These are phyloP conservation scores for Oreochromis tanganicae DNA, from an alignment of 2,113 vertebrate species.

Conservation along the genomic window DNA sequence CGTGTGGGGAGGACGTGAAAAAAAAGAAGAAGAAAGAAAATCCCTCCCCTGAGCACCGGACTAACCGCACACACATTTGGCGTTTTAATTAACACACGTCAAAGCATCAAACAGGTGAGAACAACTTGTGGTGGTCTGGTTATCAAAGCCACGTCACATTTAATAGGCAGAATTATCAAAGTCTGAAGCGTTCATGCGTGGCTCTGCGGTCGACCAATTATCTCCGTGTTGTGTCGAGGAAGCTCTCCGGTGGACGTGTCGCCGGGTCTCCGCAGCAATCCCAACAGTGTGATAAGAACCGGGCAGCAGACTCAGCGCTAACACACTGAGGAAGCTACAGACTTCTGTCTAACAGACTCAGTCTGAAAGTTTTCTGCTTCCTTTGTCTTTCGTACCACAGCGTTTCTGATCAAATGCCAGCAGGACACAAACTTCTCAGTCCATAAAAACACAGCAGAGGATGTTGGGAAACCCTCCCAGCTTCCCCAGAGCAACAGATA, in stretches of 20 bases:
- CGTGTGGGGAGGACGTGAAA: fast-evolving
- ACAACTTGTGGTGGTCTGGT: background rate
- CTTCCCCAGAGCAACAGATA: background rate
- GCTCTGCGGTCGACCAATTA: background rate
- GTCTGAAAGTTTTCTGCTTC: background rate
- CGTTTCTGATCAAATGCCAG: background rate
- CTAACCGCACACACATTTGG: fast-evolving
- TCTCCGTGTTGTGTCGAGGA: background rate
- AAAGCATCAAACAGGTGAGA: background rate
- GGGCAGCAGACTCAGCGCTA: background rate
- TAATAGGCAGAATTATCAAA: background rate
- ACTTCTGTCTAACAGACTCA: background rate
- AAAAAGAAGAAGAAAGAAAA: background rate
- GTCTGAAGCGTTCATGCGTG: background rate
- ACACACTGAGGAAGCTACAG: background rate
- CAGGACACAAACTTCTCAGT: background rate
- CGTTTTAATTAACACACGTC: background rate
- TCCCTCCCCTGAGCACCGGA: background rate
- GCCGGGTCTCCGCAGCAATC: background rate
- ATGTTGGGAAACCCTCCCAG: fast-evolving
- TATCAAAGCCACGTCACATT: background rate
- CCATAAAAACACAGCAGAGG: background rate
- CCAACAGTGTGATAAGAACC: background rate
- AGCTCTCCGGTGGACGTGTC: fast-evolving
- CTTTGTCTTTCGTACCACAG: background rate